These are phyloP conservation scores for Leptopilina myrica DNA, from an alignment of 2,888 invertebrate genomes.

Conservation along the genomic window DNA sequence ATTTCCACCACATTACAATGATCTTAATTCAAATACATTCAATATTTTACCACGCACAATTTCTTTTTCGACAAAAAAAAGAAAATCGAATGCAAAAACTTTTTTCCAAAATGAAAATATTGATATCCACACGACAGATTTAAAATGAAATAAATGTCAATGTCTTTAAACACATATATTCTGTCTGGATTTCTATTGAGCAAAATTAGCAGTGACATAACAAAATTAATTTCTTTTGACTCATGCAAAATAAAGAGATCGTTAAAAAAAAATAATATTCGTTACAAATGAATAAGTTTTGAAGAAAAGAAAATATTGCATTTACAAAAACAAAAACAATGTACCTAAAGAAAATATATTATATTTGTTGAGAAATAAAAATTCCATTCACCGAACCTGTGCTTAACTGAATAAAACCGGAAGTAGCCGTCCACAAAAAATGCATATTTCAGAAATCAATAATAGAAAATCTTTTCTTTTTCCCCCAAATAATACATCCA, in stretches of 20 bases:
- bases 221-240: conserved; percentile 4
- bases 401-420: neutral
- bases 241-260: neutral
- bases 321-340: too few species aligned
- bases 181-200: neutral
- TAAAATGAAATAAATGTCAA: neutral
- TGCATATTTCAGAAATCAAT: conserved; percentile 19
- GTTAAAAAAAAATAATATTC: neutral
- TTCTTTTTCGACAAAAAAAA: too few species aligned
- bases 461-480: neutral
- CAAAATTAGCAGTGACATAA: conserved; percentile 6
- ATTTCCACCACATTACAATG: too few species aligned
- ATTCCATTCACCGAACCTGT: neutral
- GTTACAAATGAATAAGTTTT: too few species aligned
- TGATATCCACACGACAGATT: neutral
- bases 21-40: too few species aligned
- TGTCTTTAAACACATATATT: neutral
- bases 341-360: too few species aligned
- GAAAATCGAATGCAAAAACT: too few species aligned
- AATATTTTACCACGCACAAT: too few species aligned
- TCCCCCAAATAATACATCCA: conserved; percentile 3
- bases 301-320: too few species aligned
- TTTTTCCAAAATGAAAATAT: neutral
- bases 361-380: neutral
- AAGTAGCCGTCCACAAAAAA: neutral